A percentile compares a stretch with the other conserved stretches of the same genome.
phyloP scores from a whole-genome alignment of 2,888 invertebrate species.

The Steromphala cineraria region DNA sequence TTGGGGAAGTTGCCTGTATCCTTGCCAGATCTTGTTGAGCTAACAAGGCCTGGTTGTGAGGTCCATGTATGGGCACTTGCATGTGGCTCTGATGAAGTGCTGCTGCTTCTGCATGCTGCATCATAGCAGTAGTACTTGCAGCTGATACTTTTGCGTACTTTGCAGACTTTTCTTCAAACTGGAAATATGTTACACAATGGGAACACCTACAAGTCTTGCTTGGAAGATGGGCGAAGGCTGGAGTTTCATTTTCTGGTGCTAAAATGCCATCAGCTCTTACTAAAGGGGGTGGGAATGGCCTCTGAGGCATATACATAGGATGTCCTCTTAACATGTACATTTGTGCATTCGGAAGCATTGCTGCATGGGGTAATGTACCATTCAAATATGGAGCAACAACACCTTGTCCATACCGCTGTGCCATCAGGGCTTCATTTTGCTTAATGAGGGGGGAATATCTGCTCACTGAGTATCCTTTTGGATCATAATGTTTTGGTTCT shows the following conservation, averaged over 20 bases:
- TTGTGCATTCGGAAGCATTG: constrained; percentile 11
- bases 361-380: background rate
- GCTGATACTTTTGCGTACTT: background rate
- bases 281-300: background rate
- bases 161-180: background rate
- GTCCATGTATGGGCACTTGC: background rate
- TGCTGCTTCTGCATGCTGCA: background rate
- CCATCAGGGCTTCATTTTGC: constrained; percentile 5
- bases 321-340: constrained; percentile 10
- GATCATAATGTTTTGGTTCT: background rate
- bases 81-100: background rate
- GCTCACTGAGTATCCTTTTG: background rate
- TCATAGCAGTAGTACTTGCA: background rate
- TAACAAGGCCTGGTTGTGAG: background rate
- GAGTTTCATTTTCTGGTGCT: background rate
- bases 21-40: background rate
- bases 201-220: background rate
- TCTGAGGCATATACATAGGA: constrained; percentile 14
- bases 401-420: background rate
- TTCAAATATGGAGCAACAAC: background rate
- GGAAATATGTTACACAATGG: background rate
- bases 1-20: background rate
- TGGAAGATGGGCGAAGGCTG: background rate
- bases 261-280: constrained; percentile 1
- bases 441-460: background rate